Evolutionary conservation across 2,113 vertebrate species (phyloP).

Genomic region (Struthio camelus): DNA sequence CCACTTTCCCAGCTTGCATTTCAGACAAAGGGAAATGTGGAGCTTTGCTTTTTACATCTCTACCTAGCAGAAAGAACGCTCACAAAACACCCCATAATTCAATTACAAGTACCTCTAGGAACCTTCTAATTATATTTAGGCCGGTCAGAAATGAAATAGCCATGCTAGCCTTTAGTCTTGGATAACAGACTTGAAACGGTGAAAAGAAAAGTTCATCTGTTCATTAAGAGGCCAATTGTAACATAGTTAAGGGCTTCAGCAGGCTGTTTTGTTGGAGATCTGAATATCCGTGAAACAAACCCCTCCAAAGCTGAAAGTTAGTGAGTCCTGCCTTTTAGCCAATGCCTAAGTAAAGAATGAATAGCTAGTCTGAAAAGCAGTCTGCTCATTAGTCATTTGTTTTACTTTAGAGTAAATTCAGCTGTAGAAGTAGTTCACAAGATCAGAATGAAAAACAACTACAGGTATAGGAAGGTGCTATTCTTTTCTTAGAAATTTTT

Average conservation of each 20-base stretch:
- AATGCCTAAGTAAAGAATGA: background rate
- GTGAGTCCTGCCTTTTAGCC: background rate
- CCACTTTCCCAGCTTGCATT: background rate
- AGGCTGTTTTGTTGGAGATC: conserved; percentile 44
- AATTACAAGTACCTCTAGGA: conserved; percentile 72
- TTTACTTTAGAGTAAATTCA: background rate
- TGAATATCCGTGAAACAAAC: conserved; percentile 35
- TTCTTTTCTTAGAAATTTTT: conserved; percentile 19
- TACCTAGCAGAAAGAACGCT: conserved; percentile 59
- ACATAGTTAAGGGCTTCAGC: conserved; percentile 25
- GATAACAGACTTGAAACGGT: conserved; percentile 59
- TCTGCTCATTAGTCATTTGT: background rate
- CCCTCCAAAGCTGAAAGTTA: conserved; percentile 19
- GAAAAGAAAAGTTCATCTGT: conserved; percentile 66
- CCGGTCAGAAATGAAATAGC: conserved; percentile 68
- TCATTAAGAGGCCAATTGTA: conserved; percentile 57
- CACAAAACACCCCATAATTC: conserved; percentile 64
- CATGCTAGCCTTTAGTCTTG: conserved; percentile 56
- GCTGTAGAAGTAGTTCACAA: background rate
- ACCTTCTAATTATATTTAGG: conserved; percentile 70
- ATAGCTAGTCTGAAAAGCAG: background rate
- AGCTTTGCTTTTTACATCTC: conserved; percentile 51
- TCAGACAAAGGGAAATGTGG: conserved; percentile 5
- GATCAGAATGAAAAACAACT: background rate
- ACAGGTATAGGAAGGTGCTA: conserved; percentile 16